Conservation (phyloP, 2,888 invertebrate genomes). For the Diarsia brunnea region DNA sequence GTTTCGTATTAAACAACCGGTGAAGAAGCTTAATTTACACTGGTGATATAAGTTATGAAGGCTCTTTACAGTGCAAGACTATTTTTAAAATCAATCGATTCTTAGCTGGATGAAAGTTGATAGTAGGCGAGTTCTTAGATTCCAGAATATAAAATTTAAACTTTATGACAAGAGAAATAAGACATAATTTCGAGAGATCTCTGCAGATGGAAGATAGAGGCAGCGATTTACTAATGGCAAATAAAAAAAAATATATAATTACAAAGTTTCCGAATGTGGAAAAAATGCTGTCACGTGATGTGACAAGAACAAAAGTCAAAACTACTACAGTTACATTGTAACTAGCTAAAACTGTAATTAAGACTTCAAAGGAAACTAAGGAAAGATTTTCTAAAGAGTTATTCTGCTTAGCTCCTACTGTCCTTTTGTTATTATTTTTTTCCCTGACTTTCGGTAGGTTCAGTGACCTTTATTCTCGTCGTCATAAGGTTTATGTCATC, state of each 20-base stretch:
- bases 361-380: too few relatives aligned
- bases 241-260: too few relatives aligned
- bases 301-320: too few relatives aligned
- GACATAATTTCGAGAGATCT: neutral
- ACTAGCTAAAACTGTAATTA: too few relatives aligned
- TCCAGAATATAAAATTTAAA: neutral
- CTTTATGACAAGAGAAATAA: neutral
- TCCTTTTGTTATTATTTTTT: too few relatives aligned
- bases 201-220: neutral
- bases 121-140: neutral
- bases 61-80: slow-evolving; percentile 44
- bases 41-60: slow-evolving; percentile 28
- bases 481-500: neutral
- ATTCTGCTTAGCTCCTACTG: too few relatives aligned
- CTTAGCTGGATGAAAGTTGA: neutral
- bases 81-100: slow-evolving; percentile 24
- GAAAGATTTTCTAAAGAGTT: too few relatives aligned
- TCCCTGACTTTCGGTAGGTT: too few relatives aligned
- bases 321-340: too few relatives aligned
- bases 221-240: neutral
- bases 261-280: too few relatives aligned
- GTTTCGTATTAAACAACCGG: neutral
- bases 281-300: too few relatives aligned
- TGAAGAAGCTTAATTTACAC: slow-evolving; percentile 13
- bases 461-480: too few relatives aligned